These are phyloP conservation scores for Tichodroma muraria DNA, from an alignment of 2,113 vertebrate genomes.

Conservation along the genomic window DNA sequence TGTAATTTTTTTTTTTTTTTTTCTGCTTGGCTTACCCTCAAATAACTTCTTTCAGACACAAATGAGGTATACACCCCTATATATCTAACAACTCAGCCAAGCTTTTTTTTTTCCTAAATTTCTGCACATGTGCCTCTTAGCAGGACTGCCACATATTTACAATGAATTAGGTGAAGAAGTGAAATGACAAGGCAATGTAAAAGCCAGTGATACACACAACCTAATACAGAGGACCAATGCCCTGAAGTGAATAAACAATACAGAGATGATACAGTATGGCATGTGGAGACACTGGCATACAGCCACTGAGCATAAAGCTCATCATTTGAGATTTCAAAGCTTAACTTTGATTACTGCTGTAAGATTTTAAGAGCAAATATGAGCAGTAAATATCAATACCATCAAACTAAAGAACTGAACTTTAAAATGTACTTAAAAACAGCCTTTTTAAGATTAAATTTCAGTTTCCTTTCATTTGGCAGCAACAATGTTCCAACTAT, in stretches of 20 bases:
- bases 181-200: not conserved
- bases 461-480: not conserved
- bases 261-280: not conserved
- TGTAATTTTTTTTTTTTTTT: not conserved
- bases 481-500: not conserved
- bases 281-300: not conserved
- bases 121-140: not conserved
- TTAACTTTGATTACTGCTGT: not conserved
- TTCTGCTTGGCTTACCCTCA: not conserved
- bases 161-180: not conserved
- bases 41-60: not conserved
- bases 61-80: not conserved
- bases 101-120: not conserved
- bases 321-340: not conserved
- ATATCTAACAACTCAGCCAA: not conserved
- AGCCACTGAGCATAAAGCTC: not conserved
- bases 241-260: not conserved
- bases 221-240: accelerated
- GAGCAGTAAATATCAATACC: not conserved
- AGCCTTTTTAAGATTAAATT: not conserved
- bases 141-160: not conserved
- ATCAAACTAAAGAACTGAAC: not conserved
- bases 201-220: not conserved
- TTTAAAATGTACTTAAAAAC: not conserved
- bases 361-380: not conserved